phyloP scores from a whole-genome alignment of 2,888 invertebrate species.

The Clistopyga incitator region DNA sequence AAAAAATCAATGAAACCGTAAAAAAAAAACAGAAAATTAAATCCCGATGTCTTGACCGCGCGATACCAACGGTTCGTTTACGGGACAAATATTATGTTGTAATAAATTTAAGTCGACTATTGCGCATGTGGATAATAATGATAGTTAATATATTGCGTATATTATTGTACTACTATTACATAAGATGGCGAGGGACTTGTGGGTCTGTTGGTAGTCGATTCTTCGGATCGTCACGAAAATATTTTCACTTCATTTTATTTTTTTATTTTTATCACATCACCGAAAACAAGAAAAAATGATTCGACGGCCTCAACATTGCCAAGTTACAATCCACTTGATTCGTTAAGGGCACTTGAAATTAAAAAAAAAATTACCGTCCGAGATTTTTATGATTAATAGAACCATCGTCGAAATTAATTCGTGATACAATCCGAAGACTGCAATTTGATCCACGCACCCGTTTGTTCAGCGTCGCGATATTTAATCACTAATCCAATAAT shows the following conservation, averaged over 20 bases:
- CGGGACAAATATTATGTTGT: constrained; percentile 68
- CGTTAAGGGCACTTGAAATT: neutral
- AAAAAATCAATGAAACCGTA: neutral
- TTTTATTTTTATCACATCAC: constrained; percentile 9
- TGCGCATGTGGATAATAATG: constrained; percentile 71
- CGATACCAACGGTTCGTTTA: constrained; percentile 34
- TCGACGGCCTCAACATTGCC: neutral
- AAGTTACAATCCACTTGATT: neutral
- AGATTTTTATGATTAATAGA: neutral
- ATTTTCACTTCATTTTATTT: neutral
- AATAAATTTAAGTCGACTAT: constrained; percentile 73
- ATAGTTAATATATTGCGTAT: constrained; percentile 76
- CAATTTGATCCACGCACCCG: constrained; percentile 33
- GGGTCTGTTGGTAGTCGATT: constrained; percentile 46
- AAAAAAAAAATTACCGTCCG: neutral
- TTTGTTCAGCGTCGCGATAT: constrained; percentile 58
- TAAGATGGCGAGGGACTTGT: constrained; percentile 42
- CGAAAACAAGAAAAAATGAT: neutral
- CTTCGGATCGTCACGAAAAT: constrained; percentile 11
- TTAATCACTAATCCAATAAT: constrained; percentile 69
- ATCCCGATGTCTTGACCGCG: constrained; percentile 17
- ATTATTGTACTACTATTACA: constrained; percentile 70
- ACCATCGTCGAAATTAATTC: neutral
- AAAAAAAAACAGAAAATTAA: constrained; percentile 17
- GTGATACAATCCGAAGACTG: neutral